Evolutionary conservation across 2,888 invertebrate species (phyloP), one percentile per base, ranked within the genome.

Genomic region (Sipha maydis): DNA sequence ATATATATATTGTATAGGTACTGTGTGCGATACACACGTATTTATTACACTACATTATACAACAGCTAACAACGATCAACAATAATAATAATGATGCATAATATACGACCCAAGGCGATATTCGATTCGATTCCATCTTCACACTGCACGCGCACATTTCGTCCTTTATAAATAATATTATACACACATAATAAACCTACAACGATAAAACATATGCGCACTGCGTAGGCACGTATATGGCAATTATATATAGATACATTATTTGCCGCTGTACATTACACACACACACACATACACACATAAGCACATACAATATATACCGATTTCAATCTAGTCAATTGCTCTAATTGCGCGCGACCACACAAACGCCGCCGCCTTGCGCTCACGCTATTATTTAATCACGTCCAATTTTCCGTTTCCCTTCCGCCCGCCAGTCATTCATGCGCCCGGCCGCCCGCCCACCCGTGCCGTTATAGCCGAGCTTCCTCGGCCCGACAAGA

Each of bases 301-400:
- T 28, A 69, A n/a, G 21, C 3, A 28, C 14, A 31, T 3, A 71
- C n/a, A 28, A 71, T 41, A 25, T 41, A 76, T n/a, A 61, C 79
- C 78, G 86, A 86, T 86, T 86, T 71, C 71, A 86, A 86, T 79
- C 79, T 79, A 71, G 79, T 86, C 86, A 86, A 86, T 86, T 86
- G 86, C 56, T 79, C 78, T 86, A 86, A 86, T 86, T 86, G 86
- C 85, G 79, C 48, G 85, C 56, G 71, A 76, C 76, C 86, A 80
- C 79, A 73, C 79, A 80, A 73, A 86, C 73, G 79, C 69, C 41
- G 82, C 73, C 54, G 73, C 71, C 71, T 56, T n/a, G 75, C 56
- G 34, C 54, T 79, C 86, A 86, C 79, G 56, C 67, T 71, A 85
- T 78, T 85, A 85, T 85, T 85, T 77, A 85, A 85, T 85, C 85